A percentile compares a stretch with the other conserved stretches of the same genome.
These are phyloP conservation scores for Aphelenchoides fujianensis DNA, from an alignment of 1,140 invertebrate genomes.

Conservation along the genomic window DNA sequence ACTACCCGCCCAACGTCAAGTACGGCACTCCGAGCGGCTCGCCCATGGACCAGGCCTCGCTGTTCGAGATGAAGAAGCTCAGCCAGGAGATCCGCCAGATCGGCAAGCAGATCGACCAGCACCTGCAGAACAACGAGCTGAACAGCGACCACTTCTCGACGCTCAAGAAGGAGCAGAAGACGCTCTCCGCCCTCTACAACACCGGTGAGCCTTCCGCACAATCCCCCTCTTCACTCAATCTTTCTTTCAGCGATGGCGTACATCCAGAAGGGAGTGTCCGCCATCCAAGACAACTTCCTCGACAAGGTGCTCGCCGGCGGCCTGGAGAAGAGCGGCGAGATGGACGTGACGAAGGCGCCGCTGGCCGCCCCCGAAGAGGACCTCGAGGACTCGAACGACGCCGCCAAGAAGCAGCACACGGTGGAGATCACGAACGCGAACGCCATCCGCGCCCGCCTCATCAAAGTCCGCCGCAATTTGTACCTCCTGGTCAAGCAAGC, in stretches of 20 bases:
- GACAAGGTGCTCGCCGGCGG: slow-evolving; percentile 7
- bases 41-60: neutral
- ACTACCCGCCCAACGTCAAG: neutral
- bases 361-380: slow-evolving; percentile 19
- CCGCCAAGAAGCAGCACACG: slow-evolving; percentile 10
- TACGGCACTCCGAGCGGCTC: neutral
- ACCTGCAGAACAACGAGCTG: slow-evolving; percentile 8
- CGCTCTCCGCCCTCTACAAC: neutral
- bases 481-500: slow-evolving; percentile 11
- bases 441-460: neutral
- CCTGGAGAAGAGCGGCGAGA: slow-evolving; percentile 1
- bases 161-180: slow-evolving; percentile 18
- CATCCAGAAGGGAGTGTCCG: neutral
- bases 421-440: slow-evolving; percentile 5
- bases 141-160: neutral
- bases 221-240: too few relatives aligned
- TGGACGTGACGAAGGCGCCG: slow-evolving; percentile 1
- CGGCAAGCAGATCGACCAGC: neutral
- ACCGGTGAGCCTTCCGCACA: too few relatives aligned
- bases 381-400: slow-evolving; percentile 1
- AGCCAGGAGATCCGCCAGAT: neutral
- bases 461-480: neutral
- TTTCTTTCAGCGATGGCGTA: neutral
- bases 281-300: neutral
- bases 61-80: slow-evolving; percentile 8